Evolutionary conservation across 2,888 invertebrate species (phyloP), one percentile per base, ranked within the genome.

Genomic region (Celastrina argiolus): DNA sequence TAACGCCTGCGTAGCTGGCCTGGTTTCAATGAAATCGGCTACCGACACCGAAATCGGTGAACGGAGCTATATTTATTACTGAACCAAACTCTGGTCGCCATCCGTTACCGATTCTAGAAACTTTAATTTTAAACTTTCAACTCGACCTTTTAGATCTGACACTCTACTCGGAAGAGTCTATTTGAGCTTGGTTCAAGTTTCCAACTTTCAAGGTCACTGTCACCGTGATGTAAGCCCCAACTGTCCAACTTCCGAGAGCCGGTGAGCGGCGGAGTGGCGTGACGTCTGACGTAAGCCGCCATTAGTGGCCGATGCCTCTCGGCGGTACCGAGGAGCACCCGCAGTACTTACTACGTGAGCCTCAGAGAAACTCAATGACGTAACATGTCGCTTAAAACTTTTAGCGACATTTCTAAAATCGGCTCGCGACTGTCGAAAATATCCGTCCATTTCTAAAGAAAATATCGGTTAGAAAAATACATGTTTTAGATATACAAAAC

Each of bases 261-360:
- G 22, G 18, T 14, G 51, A 26, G 22, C 22, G 51, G 51, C 51
- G 22, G 22, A 51, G 51, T 51, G 22, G 22, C 5, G 5, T 22
- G 51, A 51, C 51, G 14, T 51, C 51, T 51, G 14, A 51, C 51
- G 22, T 51, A 51, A 51, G 51, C 51, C 14, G 51, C 51, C 51
- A 51, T 51, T 51, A 51, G 51, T 22, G 22, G 12, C 45, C 8
- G 10, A 16, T 45, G 45, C 45, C 22, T 22, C 51, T 51, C 51
- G 12, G 51, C 12, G 12, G 12, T 51, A 51, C 51, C 22, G 12
- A 51, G 22, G 12, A 51, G 22, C 12, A 1, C 22, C 51, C 4
- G 1, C 36, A 36, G 36, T 12, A 22, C 22, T 51, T 26, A 26
- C 51, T 45, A 51, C 51, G 2, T 51, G 22, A 26, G 51, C 51